Evolutionary conservation across 2,797 vertebrate genomes (phyloP), one percentile per base, ranked within the genome.

Genomic region (Adrianichthys oophorus): DNA sequence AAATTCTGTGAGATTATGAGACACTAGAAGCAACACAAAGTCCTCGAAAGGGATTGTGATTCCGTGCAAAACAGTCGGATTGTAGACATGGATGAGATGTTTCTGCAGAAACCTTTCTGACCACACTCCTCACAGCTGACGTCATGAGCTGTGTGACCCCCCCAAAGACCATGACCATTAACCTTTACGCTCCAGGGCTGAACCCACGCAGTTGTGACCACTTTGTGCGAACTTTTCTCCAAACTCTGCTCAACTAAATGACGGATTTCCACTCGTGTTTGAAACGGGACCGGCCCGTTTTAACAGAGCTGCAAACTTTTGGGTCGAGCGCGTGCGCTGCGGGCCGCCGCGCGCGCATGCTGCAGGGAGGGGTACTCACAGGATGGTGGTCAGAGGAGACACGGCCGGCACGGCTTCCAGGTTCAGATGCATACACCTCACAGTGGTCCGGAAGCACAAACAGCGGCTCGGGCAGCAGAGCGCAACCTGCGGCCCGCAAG

Each of bases 371-470:
- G 32, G 10, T 86, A 97, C 97, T 98, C 85, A 98, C 97, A 98
- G 94, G 83, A 98, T 97, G 78, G 96, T 94, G 14, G 95, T 98
- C 73, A 94, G 95, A 1, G 93, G 93, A 41, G 94, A 90, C 46
- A 98, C 94, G 3, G 87, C 84, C 14, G 95, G 95, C 57, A 97
- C 94, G 55, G 88, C 91, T 70, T 98, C 96, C 92, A 98, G 84
- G 88, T 94, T 95, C 43, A 98, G 91, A 85, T 98, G 96, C 96
- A 98, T 98, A 87, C 96, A 98, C 89, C 96, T 93, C 88, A 98
- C 96, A 0, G 96, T 98, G 87, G 92, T 98, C 48, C 96, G 94
- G 88, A 98, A 98, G 74, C 96, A 98, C 12, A 98, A 83, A 79
- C 96, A 98, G 85, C 96, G 96, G 84, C 96, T 97, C 48, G 96